Evolutionary conservation across 2,113 vertebrate species (phyloP), one percentile per base, ranked within the genome.

Genomic region (Megaceryle torquata): DNA sequence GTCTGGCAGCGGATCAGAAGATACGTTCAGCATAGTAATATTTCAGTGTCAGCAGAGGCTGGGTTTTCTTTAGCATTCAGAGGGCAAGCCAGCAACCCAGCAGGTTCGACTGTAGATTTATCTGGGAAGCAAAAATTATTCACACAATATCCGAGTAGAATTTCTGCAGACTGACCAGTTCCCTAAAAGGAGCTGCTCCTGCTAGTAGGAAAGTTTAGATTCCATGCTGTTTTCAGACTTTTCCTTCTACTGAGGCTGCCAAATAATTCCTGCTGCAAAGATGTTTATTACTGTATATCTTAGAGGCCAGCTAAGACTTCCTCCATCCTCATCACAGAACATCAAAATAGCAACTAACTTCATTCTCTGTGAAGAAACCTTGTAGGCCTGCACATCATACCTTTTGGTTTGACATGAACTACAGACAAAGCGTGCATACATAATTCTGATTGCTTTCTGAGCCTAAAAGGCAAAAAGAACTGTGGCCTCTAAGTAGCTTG

Each of bases 371-470:
- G 39, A 68, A 79, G 61, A 71, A 65, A 0, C 51, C 16, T 51
- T 16, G 29, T 2, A 33, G 16, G 28, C 4, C 28, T 1, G 4
- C 25, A 92, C 28, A 51, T 6, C 1, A 1, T 10, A 78, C 41
- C 43, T 83, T 43, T 63, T 68, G 31, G 57, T 70, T 59, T 43
- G 33, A 64, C 31, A 44, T 7, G 11, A 10, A 8, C 77, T 84
- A 15, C 1, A 63, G 25, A 39, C 17, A 70, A 53, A 65, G 25
- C 1, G 0, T 28, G 16, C 1, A 0, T 11, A 60, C 10, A 1
- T 28, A 68, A 84, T 22, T 78, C 50, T 41, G 68, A 20, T 1
- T 20, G 57, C 61, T 31, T 87, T 64, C 83, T 76, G 6, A 90
- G 41, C 31, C 77, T 44, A 84, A 77, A 86, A 92, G 41, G 41